Percentiles rank a stretch among this genome's conserved stretches.
Conservation (phyloP, 2,113 vertebrate genomes). For the Alouatta palliata region DNA sequence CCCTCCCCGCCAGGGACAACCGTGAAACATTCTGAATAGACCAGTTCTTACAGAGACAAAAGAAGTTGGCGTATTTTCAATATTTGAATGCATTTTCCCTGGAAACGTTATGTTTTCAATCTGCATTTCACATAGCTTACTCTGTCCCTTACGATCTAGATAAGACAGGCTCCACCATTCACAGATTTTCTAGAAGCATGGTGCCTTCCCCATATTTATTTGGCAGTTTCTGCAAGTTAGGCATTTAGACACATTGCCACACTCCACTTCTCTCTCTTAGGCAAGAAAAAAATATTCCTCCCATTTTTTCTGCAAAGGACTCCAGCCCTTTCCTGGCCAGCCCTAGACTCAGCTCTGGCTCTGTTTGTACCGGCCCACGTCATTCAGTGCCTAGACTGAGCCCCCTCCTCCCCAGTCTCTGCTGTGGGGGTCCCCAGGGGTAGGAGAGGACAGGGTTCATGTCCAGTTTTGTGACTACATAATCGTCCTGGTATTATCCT, state of each 20-base stretch:
- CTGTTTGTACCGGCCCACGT: background rate
- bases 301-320: background rate
- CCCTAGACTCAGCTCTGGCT: background rate
- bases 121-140: background rate
- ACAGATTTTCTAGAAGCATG: background rate
- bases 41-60: background rate
- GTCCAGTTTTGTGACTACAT: background rate
- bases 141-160: background rate
- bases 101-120: background rate
- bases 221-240: background rate
- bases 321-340: background rate
- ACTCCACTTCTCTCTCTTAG: background rate
- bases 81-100: background rate
- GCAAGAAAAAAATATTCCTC: background rate
- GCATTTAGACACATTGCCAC: background rate
- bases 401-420: background rate
- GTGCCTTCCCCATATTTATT: background rate
- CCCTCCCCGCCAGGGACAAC: background rate
- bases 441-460: fast-evolving
- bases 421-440: background rate
- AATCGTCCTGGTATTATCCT: background rate
- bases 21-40: background rate
- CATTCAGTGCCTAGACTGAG: background rate
- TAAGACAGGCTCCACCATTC: background rate
- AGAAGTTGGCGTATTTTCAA: background rate